Percentiles rank a stretch among this genome's conserved stretches.
These are phyloP conservation scores for Centropus bengalensis DNA, from an alignment of 2,113 vertebrate species.

Conservation along the genomic window DNA sequence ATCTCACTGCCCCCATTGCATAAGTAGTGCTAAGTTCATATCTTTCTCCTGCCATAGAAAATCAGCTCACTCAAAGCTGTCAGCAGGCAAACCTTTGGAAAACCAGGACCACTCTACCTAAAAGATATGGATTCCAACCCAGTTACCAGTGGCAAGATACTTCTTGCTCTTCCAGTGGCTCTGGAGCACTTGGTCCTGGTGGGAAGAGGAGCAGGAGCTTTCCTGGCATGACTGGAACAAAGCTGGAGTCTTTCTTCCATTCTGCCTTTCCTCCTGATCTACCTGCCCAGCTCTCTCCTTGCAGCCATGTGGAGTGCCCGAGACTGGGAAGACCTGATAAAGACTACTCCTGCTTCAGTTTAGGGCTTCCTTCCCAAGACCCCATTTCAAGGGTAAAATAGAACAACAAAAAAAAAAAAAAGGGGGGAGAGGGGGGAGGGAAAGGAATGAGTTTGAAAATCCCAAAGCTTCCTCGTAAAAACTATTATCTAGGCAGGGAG, in stretches of 20 bases:
- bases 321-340: background rate
- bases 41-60: background rate
- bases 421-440: background rate
- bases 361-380: background rate
- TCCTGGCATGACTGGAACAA: fast-evolving
- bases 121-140: fast-evolving
- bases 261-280: background rate
- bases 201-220: background rate
- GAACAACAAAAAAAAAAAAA: background rate
- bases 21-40: background rate
- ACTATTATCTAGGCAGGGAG: conserved; percentile 5
- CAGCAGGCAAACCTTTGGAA: background rate
- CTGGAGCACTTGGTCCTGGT: background rate
- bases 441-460: conserved; percentile 1
- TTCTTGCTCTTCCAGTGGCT: fast-evolving
- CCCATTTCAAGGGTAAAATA: background rate
- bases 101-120: background rate
- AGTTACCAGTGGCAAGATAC: background rate
- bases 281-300: background rate
- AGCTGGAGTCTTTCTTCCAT: background rate
- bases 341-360: background rate
- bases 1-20: background rate
- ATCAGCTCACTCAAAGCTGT: background rate
- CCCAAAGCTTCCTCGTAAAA: background rate
- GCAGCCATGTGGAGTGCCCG: fast-evolving